Percentiles rank a stretch among this genome's conserved stretches.
Conservation (phyloP, 2,888 invertebrate species). For the Hyposoter didymator region DNA sequence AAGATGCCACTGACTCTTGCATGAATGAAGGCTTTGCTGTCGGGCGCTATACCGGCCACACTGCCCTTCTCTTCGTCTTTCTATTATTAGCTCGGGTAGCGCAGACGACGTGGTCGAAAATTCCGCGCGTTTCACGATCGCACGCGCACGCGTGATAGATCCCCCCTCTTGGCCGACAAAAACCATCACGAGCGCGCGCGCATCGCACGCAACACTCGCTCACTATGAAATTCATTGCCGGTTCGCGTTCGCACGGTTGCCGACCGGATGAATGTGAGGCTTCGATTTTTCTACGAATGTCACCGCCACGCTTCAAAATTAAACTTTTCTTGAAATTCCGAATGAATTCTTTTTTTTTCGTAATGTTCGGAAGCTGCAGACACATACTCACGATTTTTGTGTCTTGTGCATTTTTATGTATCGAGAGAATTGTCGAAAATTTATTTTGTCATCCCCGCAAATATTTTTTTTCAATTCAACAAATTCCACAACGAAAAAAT, state of each 20-base stretch:
- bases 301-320: not conserved
- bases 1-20: constrained; percentile 53
- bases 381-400: not conserved
- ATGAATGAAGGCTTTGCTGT: constrained; percentile 48
- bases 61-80: constrained; percentile 19
- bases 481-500: not conserved
- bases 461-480: not conserved
- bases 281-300: constrained; percentile 28
- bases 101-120: constrained; percentile 59
- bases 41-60: not conserved
- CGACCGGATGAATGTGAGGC: constrained; percentile 63
- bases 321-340: not conserved
- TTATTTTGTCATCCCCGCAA: not conserved
- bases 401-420: not conserved
- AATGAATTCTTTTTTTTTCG: not conserved
- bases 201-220: constrained; percentile 34
- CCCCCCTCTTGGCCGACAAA: not conserved
- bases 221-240: constrained; percentile 34
- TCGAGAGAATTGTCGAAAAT: not conserved
- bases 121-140: constrained; percentile 50
- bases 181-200: constrained; percentile 28
- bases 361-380: not conserved
- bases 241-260: constrained; percentile 50
- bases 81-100: constrained; percentile 62
- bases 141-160: constrained; percentile 53